These are phyloP conservation scores for Callyntrura sp. DNA, from an alignment of 2,888 invertebrate genomes.

Conservation along the genomic window DNA sequence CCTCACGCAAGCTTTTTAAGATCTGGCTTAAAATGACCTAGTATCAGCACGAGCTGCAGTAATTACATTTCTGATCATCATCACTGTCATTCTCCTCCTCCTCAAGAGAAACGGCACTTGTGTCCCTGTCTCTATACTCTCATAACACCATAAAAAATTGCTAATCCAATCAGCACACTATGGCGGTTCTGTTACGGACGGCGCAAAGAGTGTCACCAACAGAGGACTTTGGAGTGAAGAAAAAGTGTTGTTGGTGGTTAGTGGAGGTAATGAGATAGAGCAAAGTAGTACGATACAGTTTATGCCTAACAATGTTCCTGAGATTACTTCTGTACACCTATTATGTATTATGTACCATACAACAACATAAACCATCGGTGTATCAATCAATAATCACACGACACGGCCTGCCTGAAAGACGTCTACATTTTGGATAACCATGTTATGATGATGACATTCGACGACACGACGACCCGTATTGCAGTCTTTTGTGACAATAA, in stretches of 20 bases:
- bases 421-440: background rate
- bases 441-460: slow-evolving; percentile 34
- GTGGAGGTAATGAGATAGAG: background rate
- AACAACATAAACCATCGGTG: background rate
- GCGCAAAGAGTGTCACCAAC: background rate
- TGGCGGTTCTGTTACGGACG: background rate
- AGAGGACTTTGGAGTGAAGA: background rate
- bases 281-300: background rate
- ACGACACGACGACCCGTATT: slow-evolving; percentile 7
- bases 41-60: background rate
- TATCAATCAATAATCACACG: background rate
- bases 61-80: background rate
- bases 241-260: no score
- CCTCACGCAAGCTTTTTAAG: background rate
- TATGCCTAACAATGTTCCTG: background rate
- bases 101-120: slow-evolving; percentile 13
- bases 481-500: slow-evolving; percentile 27
- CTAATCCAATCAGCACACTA: slow-evolving; percentile 39
- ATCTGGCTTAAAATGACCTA: background rate
- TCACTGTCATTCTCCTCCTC: background rate
- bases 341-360: background rate
- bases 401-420: background rate
- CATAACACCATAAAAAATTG: slow-evolving; percentile 36
- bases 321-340: no score
- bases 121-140: background rate